Evolutionary conservation across 2,888 invertebrate genomes (phyloP).

Genomic region (Gortyna flavago): DNA sequence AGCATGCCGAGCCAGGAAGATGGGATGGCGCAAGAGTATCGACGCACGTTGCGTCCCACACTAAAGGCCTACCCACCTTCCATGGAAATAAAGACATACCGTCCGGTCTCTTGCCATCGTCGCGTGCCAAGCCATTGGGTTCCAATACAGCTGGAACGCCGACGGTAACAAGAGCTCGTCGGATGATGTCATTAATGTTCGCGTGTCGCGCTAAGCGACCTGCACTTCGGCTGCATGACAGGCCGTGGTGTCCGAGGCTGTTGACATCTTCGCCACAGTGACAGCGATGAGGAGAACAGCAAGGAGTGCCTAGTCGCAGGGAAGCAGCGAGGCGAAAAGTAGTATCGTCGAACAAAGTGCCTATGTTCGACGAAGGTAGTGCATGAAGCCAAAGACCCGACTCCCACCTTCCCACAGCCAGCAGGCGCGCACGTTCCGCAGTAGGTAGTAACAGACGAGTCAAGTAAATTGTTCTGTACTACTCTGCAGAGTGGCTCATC

Average conservation of each 20-base stretch:
- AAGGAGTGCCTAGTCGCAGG: too few species aligned
- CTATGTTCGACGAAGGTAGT: neutral
- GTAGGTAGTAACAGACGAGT: too few species aligned
- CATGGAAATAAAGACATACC: neutral
- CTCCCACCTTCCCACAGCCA: too few species aligned
- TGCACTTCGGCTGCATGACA: neutral
- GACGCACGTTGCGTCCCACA: neutral
- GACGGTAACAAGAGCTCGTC: neutral
- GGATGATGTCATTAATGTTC: too few species aligned
- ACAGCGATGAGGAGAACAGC: neutral
- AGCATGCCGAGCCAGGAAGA: too few species aligned
- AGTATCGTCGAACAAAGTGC: neutral
- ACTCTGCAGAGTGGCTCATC: too few species aligned
- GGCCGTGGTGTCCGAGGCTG: neutral
- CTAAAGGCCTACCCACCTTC: neutral
- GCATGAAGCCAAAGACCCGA: too few species aligned
- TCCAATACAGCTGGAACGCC: neutral
- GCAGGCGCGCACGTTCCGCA: too few species aligned
- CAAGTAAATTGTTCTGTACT: too few species aligned
- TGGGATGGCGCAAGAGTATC: neutral
- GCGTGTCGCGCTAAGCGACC: too few species aligned
- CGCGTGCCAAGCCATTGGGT: neutral
- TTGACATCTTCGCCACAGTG: neutral
- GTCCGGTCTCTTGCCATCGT: neutral
- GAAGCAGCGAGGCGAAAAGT: neutral